Evolutionary conservation across 1,140 invertebrate genomes (phyloP).

Genomic region (Chrysopa pallens): DNA sequence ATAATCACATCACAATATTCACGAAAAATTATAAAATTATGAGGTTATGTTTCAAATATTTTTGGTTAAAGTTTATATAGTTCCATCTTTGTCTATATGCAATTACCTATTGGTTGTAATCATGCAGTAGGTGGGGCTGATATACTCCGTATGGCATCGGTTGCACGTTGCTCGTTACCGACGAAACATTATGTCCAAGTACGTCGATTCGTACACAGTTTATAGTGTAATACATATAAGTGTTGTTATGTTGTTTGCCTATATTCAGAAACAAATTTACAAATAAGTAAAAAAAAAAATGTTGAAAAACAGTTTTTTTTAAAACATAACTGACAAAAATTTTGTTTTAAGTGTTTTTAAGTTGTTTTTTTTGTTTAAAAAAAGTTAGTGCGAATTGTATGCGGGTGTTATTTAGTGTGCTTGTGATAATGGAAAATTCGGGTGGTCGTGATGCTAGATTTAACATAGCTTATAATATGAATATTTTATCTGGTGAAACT

Average conservation of each 20-base stretch:
- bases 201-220: too few species aligned
- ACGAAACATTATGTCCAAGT: too few species aligned
- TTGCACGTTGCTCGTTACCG: too few species aligned
- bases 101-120: too few species aligned
- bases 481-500: constrained; percentile 50
- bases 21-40: too few species aligned
- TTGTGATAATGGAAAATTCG: constrained; percentile 55
- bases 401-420: constrained; percentile 37
- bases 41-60: too few species aligned
- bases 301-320: constrained; percentile 26
- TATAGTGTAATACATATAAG: too few species aligned
- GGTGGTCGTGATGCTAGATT: constrained; percentile 70
- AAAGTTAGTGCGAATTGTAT: constrained; percentile 6
- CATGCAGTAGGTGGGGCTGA: too few species aligned
- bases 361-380: constrained; percentile 5
- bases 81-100: too few species aligned
- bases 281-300: constrained; percentile 18
- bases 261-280: neutral
- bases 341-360: neutral
- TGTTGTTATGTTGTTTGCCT: neutral
- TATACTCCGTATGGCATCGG: too few species aligned
- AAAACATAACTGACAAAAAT: constrained; percentile 17
- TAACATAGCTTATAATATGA: constrained; percentile 67
- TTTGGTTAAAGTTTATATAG: too few species aligned
- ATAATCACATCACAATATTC: too few species aligned